phyloP scores from a whole-genome alignment of 2,113 vertebrate species.

The Asarcornis scutulata region DNA sequence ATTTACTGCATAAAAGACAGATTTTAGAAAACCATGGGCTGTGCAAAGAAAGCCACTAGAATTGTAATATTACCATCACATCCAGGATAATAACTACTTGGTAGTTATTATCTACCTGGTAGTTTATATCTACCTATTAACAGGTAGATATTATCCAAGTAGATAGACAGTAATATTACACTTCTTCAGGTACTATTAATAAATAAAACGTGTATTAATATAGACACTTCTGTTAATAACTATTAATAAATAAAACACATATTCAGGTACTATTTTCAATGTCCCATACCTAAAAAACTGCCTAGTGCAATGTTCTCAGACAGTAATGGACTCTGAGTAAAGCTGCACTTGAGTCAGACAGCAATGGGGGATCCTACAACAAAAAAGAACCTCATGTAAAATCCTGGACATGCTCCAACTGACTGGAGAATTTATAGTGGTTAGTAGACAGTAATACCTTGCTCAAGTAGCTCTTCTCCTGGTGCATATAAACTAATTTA shows the following conservation, averaged over 20 bases:
- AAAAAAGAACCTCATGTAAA: neutral
- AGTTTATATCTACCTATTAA: no score
- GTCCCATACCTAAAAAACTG: neutral
- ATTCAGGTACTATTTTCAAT: neutral
- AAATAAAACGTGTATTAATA: no score
- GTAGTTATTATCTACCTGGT: no score
- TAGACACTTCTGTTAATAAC: no score
- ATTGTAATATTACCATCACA: fast-evolving
- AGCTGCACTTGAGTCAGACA: neutral
- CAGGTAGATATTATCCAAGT: no score
- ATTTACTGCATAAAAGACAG: neutral
- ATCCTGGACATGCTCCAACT: neutral
- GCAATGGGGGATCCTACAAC: neutral
- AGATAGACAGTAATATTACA: no score
- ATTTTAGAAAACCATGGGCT: neutral
- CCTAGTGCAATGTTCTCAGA: neutral
- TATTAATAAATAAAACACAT: no score
- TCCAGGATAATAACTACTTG: neutral
- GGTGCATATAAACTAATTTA: constrained; percentile 54
- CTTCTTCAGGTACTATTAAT: no score
- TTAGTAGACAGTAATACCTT: constrained; percentile 23
- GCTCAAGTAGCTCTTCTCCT: constrained; percentile 39
- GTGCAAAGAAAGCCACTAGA: neutral
- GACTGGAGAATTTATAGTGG: constrained; percentile 22
- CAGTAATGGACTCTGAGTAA: neutral